Evolutionary conservation across 2,888 invertebrate genomes (phyloP), one percentile per base, ranked within the genome.

Genomic region (Macrostomum cliftonense): DNA sequence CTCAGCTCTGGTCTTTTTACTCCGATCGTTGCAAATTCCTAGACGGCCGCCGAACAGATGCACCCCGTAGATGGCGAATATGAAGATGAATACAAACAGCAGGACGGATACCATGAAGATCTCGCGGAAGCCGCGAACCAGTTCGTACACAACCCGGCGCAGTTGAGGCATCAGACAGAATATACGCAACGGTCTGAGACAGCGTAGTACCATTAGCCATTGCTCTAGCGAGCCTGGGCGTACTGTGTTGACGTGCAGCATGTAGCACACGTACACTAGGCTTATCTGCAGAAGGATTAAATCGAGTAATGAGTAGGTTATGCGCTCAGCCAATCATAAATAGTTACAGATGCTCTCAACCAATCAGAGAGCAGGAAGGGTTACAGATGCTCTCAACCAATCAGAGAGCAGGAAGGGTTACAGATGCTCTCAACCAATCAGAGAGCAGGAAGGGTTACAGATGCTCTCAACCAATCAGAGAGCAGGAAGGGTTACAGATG

Each of bases 81-180:
- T 87, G 71, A 97, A 99, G 86, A 99, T 93, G 57, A 97, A 75
- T 37, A 97, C 78, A 57, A 97, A 91, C 56, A 99, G 74, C 47
- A 99, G 75, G 1, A 93, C 91, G 0, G 95, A 95, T 28, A 28
- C 95, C 72, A 97, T 74, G 46, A 95, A 72, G 59, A 99, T 99
- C 74, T 99, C 97, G 71, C 95, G 95, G 74, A 97, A 97, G 28
- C 97, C 97, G 57, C 91, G 77, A 63, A 91, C 93, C 49, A 99
- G 76, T 66, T 99, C 97, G 69, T 89, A 93, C 48, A 99, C 97
- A 17, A 99, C 93, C 73, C 93, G 88, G 56, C 95, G 78, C 89
- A 99, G 97, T 70, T 97, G 97, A 45, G 97, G 97, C 36, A 99
- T 93, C 48, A 95, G 75, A 28, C 91, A 91, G 71, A 97, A 97